Conservation (phyloP, 1,140 invertebrate genomes). For the Antheraea mylitta region DNA sequence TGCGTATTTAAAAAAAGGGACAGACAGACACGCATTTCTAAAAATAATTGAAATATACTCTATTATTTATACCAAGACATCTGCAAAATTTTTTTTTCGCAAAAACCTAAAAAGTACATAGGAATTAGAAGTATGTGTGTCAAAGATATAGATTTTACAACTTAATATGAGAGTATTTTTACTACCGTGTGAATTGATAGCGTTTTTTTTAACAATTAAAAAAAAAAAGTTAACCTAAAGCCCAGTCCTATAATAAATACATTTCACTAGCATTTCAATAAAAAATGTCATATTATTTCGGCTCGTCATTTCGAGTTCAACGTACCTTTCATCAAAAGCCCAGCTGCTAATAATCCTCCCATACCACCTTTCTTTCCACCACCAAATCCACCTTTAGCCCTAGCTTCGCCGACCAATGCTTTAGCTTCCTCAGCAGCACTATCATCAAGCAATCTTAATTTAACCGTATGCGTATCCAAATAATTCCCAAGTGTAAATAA, state of each 20-base stretch:
- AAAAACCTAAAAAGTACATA: no score
- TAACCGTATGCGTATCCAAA: constrained; percentile 85
- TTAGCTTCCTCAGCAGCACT: constrained; percentile 80
- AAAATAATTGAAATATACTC: no score
- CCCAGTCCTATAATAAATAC: neutral
- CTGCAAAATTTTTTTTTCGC: no score
- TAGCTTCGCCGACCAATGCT: constrained; percentile 62
- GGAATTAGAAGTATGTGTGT: no score
- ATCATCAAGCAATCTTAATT: constrained; percentile 85
- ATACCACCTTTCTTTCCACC: constrained; percentile 72
- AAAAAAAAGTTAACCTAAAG: no score
- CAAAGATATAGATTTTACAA: no score
- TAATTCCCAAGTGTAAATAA: constrained; percentile 85
- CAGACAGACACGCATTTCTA: no score
- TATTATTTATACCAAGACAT: no score
- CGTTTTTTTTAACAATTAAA: no score
- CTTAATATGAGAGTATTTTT: no score
- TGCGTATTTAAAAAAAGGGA: no score
- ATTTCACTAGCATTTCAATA: neutral
- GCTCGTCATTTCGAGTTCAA: neutral
- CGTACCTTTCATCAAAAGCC: constrained; percentile 83
- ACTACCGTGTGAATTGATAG: no score
- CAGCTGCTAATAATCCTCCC: constrained; percentile 80
- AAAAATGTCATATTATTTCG: neutral
- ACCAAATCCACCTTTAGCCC: constrained; percentile 69